Base-by-base conservation (phyloP, 1,140 invertebrate genomes). In the Tetraneura akinire region DNA sequence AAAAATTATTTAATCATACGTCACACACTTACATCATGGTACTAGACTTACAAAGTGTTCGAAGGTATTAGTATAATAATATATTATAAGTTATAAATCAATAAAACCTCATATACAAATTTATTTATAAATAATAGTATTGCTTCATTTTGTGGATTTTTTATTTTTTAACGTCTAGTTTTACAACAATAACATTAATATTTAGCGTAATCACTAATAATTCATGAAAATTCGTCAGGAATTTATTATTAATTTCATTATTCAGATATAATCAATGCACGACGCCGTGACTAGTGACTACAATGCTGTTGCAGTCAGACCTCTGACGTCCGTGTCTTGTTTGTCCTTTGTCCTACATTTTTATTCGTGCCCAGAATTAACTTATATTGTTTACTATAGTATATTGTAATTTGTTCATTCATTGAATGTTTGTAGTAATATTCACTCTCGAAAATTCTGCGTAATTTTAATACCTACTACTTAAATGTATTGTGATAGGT, bases 21-120 rank as follows among this genome's bases (percentile, higher is more conserved):
- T 45, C n/a, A 57, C 23, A 51, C 47, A 18, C 10, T 26, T 5
- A 78, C 49, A 78, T 8, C 32, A 78, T 78, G 74, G 74, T 78
- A 47, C 11, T 78, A 62, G 53, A 78, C 55, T 32, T 29, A 62
- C 74, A 45, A 78, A 60, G 23, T 60, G 55, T 45, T 78, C 55
- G 9, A 78, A 78, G 74, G 74, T 78, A 78, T 78, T 21, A 78
- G 74, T 78, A 78, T 78, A 62, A 47, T 62, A 74, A 37, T 55
- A 62, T 60, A 60, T 26, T 60, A 57, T n/a, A n/a, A n/a, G n/a
- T n/a, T n/a, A n/a, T 37, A 37, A 37, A 37, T 37, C 32, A 37
- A 37, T 37, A 37, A 37, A 37, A 37, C 32, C 3, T 37, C 8
- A 37, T 37, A 37, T 37, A 4, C 32, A 37, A 37, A 37, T 37